Evolutionary conservation across 2,888 invertebrate genomes (phyloP).

Genomic region (Bimastos eiseni): DNA sequence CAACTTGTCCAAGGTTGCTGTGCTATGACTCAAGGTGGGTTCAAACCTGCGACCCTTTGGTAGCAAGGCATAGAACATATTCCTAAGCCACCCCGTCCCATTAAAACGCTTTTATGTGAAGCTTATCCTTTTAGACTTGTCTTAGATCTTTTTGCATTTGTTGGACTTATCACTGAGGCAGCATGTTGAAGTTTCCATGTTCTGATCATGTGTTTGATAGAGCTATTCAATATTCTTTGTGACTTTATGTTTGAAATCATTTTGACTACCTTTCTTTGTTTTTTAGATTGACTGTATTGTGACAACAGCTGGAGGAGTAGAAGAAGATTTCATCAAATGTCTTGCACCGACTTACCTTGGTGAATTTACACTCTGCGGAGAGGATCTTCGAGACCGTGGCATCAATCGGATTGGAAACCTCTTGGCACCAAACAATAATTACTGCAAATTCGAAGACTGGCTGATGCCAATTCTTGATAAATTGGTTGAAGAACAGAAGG

Average conservation of each 20-base stretch:
- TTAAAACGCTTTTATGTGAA: not conserved
- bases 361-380: slow-evolving; percentile 82
- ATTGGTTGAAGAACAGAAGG: slow-evolving; percentile 84
- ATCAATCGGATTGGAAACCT: slow-evolving; percentile 91
- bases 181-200: not conserved
- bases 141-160: not conserved
- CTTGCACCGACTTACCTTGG: slow-evolving; percentile 91
- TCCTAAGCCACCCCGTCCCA: no score
- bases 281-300: slow-evolving; percentile 87
- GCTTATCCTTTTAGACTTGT: not conserved
- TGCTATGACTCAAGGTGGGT: no score
- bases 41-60: no score
- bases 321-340: slow-evolving; percentile 98
- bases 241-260: slow-evolving; percentile 7
- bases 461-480: slow-evolving; percentile 87
- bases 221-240: not conserved
- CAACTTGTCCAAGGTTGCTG: no score
- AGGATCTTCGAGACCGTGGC: slow-evolving; percentile 76
- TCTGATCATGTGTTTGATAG: not conserved
- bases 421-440: slow-evolving; percentile 95
- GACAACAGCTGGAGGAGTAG: slow-evolving; percentile 94
- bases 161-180: not conserved
- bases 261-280: not conserved
- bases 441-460: slow-evolving; percentile 97
- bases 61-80: no score